Conservation (phyloP, 2,888 invertebrate species). For the Isoperla grammatica region DNA sequence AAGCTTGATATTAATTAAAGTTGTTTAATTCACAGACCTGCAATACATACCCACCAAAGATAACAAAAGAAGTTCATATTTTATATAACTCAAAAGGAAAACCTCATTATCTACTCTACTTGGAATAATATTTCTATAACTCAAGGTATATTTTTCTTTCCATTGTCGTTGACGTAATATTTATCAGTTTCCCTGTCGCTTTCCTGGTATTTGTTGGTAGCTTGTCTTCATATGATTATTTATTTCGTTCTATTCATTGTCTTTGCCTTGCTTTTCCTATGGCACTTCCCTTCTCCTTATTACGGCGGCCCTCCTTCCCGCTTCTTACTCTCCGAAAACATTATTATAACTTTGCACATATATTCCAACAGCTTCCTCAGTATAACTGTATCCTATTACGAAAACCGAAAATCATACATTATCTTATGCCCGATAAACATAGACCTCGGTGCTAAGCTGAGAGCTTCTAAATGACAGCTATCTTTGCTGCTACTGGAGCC, state of each 20-base stretch:
- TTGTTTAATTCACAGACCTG: too few species aligned
- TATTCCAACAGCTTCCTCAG: conserved; percentile 17
- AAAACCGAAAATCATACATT: conserved; percentile 8
- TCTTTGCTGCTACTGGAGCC: too few species aligned
- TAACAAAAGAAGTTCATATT: too few species aligned
- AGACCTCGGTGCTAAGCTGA: not conserved
- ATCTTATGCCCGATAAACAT: not conserved
- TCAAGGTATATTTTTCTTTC: conserved; percentile 10
- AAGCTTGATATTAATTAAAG: too few species aligned
- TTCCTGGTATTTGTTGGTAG: conserved; percentile 12
- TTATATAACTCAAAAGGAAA: too few species aligned
- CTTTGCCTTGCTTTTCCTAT: conserved; percentile 2
- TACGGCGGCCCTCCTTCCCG: conserved; percentile 2
- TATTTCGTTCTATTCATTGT: conserved; percentile 4
- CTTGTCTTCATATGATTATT: conserved; percentile 14
- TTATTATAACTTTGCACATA: conserved; percentile 29
- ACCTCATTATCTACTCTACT: not conserved
- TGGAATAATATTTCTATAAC: conserved; percentile 13
- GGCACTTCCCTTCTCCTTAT: conserved; percentile 9
- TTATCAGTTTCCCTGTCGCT: conserved; percentile 16
- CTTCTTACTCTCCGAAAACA: conserved; percentile 15
- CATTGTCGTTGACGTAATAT: conserved; percentile 9
- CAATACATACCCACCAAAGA: too few species aligned
- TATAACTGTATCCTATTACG: conserved; percentile 7
- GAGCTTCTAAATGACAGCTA: too few species aligned